These are phyloP conservation scores for Motacilla tschutschensis DNA, from an alignment of 2,113 vertebrate genomes.

Conservation along the genomic window DNA sequence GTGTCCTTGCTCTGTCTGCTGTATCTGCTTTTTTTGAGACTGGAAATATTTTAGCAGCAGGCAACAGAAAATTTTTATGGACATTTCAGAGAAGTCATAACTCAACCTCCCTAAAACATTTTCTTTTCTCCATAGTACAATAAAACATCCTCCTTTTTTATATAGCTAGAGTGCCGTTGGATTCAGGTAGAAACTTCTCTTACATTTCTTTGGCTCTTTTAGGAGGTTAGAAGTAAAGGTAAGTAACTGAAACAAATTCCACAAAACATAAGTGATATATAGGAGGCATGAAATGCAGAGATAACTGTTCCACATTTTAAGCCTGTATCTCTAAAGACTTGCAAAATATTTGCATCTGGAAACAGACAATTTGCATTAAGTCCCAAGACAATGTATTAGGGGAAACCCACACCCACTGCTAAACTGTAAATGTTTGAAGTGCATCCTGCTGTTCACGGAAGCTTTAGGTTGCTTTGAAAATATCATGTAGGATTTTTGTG, in stretches of 20 bases:
- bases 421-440: not conserved
- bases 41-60: not conserved
- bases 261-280: not conserved
- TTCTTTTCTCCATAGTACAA: not conserved
- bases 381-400: slow-evolving; percentile 2
- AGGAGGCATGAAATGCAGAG: slow-evolving; percentile 20
- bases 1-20: slow-evolving; percentile 19
- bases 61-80: not conserved
- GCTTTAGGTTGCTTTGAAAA: not conserved
- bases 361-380: slow-evolving; percentile 24
- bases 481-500: not conserved
- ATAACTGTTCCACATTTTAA: slow-evolving; percentile 43
- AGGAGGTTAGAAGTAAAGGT: slow-evolving; percentile 23
- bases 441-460: not conserved
- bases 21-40: not conserved
- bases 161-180: not conserved
- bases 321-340: slow-evolving; percentile 11
- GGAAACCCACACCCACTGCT: slow-evolving; percentile 10
- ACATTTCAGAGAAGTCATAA: slow-evolving; percentile 8
- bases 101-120: not conserved
- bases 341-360: slow-evolving; percentile 18
- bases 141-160: slow-evolving; percentile 29
- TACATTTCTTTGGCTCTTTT: slow-evolving; percentile 3
- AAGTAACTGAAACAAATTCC: slow-evolving; percentile 36
- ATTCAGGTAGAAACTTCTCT: not conserved